Evolutionary conservation across 1,140 invertebrate species (phyloP).

Genomic region (Palaemon carinicauda): DNA sequence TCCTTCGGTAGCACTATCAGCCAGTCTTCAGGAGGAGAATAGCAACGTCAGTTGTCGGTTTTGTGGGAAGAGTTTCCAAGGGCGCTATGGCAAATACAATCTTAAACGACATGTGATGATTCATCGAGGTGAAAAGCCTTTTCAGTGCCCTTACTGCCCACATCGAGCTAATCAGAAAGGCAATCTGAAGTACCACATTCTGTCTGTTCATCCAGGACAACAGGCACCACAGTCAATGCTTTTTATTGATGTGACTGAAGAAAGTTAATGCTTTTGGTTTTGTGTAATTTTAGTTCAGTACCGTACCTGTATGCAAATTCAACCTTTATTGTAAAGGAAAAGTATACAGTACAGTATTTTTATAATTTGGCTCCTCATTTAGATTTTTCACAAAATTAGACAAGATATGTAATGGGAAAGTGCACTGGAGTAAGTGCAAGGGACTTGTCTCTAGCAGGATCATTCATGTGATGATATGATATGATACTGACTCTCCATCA

Average conservation of each 20-base stretch:
- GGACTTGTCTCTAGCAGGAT: no score
- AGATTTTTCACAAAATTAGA: no score
- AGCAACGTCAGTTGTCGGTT: slow-evolving; percentile 37
- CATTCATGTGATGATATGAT: no score
- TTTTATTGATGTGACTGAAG: background rate
- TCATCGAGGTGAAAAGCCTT: slow-evolving; percentile 58
- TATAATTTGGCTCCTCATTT: no score
- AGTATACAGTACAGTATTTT: no score
- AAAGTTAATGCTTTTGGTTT: background rate
- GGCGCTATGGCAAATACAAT: slow-evolving; percentile 61
- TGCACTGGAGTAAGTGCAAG: no score
- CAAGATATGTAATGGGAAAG: no score
- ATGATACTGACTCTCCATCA: no score
- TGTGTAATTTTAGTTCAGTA: background rate
- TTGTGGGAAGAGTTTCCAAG: slow-evolving; percentile 52
- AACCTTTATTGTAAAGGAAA: background rate
- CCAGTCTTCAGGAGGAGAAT: slow-evolving; percentile 9
- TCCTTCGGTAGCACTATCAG: background rate
- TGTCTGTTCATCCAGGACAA: slow-evolving; percentile 29
- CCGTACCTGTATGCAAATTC: background rate
- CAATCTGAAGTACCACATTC: slow-evolving; percentile 60
- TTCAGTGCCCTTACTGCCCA: slow-evolving; percentile 66
- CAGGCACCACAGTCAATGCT: background rate
- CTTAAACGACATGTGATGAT: slow-evolving; percentile 58
- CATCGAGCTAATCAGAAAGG: slow-evolving; percentile 60